These are phyloP conservation scores for Allacma fusca DNA, from an alignment of 2,888 invertebrate genomes.

Conservation along the genomic window DNA sequence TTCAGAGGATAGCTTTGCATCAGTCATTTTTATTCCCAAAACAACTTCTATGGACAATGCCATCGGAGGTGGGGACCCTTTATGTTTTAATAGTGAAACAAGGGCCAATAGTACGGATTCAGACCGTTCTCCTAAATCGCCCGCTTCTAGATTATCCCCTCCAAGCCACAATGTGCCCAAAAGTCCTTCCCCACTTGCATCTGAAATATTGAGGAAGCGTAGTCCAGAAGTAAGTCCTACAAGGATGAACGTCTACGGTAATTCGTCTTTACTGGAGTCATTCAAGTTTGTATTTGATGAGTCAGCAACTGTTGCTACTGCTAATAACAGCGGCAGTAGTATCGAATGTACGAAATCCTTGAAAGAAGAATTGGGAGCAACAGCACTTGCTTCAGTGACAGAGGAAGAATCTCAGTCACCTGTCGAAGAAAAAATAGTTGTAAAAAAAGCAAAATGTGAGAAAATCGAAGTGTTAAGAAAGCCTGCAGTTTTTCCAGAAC, in stretches of 20 bases:
- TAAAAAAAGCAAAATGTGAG: slow-evolving; percentile 64
- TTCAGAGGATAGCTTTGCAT: slow-evolving; percentile 91
- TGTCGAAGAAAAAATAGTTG: neutral
- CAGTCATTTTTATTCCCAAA: slow-evolving; percentile 87
- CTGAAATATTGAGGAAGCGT: slow-evolving; percentile 51
- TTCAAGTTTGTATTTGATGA: slow-evolving; percentile 61
- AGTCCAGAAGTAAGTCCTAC: slow-evolving; percentile 59
- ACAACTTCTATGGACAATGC: slow-evolving; percentile 47
- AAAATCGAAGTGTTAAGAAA: slow-evolving; percentile 76
- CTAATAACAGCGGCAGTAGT: neutral
- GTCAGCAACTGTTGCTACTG: slow-evolving; percentile 59
- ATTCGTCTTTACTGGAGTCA: slow-evolving; percentile 36
- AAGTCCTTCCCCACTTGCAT: slow-evolving; percentile 60
- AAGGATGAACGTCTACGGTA: slow-evolving; percentile 7
- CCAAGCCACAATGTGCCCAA: slow-evolving; percentile 56
- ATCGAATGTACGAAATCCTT: slow-evolving; percentile 6
- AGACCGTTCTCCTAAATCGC: slow-evolving; percentile 62
- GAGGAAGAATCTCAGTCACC: neutral
- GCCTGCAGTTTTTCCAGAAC: slow-evolving; percentile 64
- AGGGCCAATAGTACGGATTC: slow-evolving; percentile 62
- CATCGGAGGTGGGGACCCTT: slow-evolving; percentile 36
- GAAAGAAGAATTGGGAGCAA: slow-evolving; percentile 40
- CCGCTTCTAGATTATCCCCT: slow-evolving; percentile 61
- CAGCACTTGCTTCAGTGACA: neutral
- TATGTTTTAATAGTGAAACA: slow-evolving; percentile 53